Evolutionary conservation across 2,113 vertebrate genomes (phyloP).

Genomic region (Sterna hirundo): DNA sequence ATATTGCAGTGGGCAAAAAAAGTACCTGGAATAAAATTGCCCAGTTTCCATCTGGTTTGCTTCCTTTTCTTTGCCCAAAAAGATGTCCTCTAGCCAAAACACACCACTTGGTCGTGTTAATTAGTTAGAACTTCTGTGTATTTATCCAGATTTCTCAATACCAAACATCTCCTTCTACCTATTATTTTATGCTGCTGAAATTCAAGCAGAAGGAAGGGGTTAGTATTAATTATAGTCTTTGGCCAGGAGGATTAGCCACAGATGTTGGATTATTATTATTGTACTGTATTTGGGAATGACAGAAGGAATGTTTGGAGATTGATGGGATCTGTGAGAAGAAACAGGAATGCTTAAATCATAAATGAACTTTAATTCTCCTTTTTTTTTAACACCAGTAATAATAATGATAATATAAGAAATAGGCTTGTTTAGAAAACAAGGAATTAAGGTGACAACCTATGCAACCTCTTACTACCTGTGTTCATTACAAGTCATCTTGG

Average conservation of each 20-base stretch:
- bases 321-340: neutral
- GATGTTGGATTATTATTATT: constrained; percentile 58
- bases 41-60: neutral
- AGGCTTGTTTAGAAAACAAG: neutral
- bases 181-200: neutral
- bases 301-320: constrained; percentile 48
- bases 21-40: neutral
- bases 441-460: neutral
- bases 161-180: neutral
- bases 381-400: neutral
- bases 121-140: neutral
- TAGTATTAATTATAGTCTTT: constrained; percentile 49
- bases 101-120: neutral
- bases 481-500: no score
- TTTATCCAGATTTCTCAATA: constrained; percentile 22
- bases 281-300: constrained; percentile 43
- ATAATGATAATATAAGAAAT: neutral
- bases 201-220: neutral
- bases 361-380: neutral
- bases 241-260: constrained; percentile 52
- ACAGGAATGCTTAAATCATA: neutral
- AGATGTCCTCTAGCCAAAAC: neutral
- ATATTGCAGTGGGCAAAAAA: constrained; percentile 5
- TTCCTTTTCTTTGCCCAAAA: neutral
- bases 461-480: neutral